Evolutionary conservation across 2,113 vertebrate species (phyloP).

Genomic region (Rhinogobius similis): DNA sequence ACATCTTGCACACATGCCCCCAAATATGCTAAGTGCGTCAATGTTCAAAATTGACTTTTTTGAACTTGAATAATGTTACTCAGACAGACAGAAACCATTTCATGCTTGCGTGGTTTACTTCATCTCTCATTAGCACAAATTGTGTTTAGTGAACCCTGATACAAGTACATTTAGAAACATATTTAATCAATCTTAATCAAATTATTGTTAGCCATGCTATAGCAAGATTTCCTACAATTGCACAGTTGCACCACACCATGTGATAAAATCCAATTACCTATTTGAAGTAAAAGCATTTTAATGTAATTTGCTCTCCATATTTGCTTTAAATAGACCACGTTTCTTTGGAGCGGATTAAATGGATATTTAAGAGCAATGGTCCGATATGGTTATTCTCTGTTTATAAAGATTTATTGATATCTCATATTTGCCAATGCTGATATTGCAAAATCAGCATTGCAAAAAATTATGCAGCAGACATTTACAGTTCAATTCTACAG

Average conservation of each 20-base stretch:
- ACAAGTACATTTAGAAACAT: background rate
- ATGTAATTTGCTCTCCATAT: background rate
- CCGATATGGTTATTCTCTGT: no score
- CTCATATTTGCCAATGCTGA: no score
- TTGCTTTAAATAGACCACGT: background rate
- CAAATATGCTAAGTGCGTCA: no score
- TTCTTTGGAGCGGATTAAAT: slow-evolving; percentile 5
- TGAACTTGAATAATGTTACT: no score
- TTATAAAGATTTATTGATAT: no score
- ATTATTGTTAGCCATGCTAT: background rate
- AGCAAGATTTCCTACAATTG: background rate
- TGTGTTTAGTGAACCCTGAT: background rate
- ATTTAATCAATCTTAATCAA: background rate
- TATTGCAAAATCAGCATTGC: no score
- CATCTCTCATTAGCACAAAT: background rate
- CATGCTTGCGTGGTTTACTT: no score
- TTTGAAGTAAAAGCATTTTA: slow-evolving; percentile 1
- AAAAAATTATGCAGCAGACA: no score
- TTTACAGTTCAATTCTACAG: no score
- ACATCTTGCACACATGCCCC: no score
- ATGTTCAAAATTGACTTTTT: no score
- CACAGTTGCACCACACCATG: background rate
- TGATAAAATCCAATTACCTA: background rate
- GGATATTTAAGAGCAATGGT: background rate
- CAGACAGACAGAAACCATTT: no score